A percentile compares a stretch with the other conserved stretches of the same genome.
Conservation (phyloP, 2,113 vertebrate species). For the Fulica atra region DNA sequence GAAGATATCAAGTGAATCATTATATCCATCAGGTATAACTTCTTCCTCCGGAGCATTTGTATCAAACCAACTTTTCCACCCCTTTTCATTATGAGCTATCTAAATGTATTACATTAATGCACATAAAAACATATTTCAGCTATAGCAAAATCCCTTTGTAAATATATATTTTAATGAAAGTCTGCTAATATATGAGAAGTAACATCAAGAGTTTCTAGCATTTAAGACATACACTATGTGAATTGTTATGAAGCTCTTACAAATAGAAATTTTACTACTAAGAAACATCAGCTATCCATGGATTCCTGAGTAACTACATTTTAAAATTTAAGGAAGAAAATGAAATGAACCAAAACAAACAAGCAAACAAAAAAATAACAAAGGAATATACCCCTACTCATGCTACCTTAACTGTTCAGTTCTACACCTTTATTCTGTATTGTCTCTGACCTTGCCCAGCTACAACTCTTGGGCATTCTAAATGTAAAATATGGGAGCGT, state of each 20-base stretch:
- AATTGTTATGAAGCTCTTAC: background rate
- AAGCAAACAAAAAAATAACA: background rate
- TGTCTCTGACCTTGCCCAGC: background rate
- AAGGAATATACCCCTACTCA: background rate
- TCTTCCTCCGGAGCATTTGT: slow-evolving; percentile 79
- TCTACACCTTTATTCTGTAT: background rate
- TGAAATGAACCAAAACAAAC: background rate
- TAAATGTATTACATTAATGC: slow-evolving; percentile 27
- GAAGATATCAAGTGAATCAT: slow-evolving; percentile 73
- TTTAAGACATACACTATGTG: background rate
- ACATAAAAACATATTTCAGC: background rate
- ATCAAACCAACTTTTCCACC: slow-evolving; percentile 80
- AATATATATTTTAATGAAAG: background rate
- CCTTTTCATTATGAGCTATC: slow-evolving; percentile 73
- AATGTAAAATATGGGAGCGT: background rate
- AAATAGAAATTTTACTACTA: background rate
- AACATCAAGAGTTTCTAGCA: background rate
- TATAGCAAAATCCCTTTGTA: background rate
- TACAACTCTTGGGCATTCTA: background rate
- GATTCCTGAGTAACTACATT: background rate
- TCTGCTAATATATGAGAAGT: background rate
- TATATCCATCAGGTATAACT: slow-evolving; percentile 78
- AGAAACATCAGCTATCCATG: background rate
- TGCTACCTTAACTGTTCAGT: background rate
- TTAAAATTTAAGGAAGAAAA: background rate